Evolutionary conservation across 2,113 vertebrate genomes (phyloP).

Genomic region (Phainopepla nitens): DNA sequence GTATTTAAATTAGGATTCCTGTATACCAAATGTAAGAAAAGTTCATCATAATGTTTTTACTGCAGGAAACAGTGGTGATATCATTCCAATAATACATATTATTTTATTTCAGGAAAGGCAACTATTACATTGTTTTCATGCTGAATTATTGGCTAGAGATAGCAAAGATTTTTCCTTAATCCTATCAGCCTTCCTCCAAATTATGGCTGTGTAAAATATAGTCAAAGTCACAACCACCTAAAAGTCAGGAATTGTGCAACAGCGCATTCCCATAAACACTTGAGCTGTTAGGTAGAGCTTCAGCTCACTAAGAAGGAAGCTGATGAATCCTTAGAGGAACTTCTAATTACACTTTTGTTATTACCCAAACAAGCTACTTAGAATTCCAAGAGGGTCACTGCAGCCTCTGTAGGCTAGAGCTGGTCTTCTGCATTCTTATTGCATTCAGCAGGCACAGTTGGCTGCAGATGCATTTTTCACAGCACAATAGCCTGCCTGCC

Average conservation of each 20-base stretch:
- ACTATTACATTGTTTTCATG: not conserved
- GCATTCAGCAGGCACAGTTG: not conserved
- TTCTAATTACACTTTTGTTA: not conserved
- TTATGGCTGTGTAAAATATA: not conserved
- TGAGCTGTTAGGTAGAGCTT: not conserved
- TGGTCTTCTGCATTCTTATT: not conserved
- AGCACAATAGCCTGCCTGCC: not conserved
- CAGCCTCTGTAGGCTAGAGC: not conserved
- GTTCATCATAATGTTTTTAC: not conserved
- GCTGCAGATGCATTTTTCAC: constrained; percentile 49
- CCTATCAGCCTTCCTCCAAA: not conserved
- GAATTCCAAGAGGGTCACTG: not conserved
- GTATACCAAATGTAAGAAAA: not conserved
- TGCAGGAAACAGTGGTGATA: not conserved
- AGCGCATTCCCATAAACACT: not conserved
- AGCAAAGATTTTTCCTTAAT: constrained; percentile 18
- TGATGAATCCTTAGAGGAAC: not conserved
- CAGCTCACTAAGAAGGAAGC: not conserved
- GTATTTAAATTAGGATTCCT: not conserved
- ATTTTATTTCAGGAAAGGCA: not conserved
- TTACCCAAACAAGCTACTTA: constrained; percentile 3
- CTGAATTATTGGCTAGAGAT: not conserved
- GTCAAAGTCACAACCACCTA: not conserved
- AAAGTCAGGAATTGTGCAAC: not conserved
- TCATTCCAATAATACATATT: not conserved